Evolutionary conservation across 1,140 invertebrate genomes (phyloP).

Genomic region (Bombus breviceps): DNA sequence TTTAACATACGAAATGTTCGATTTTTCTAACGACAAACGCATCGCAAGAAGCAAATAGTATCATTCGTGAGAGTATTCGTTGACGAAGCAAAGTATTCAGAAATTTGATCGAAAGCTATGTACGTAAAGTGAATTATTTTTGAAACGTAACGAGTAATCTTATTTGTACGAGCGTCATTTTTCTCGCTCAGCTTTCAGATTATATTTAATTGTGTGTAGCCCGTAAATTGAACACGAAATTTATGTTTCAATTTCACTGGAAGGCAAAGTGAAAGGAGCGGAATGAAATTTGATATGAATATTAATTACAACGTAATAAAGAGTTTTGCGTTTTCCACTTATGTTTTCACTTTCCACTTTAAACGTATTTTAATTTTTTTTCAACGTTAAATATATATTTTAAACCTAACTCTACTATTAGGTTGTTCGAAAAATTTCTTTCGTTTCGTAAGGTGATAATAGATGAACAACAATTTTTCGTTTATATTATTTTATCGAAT

Average conservation of each 20-base stretch:
- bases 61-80: not conserved
- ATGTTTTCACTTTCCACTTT: not conserved
- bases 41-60: not conserved
- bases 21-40: no score
- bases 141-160: not conserved
- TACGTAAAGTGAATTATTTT: not conserved
- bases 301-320: not conserved
- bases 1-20: no score
- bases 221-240: not conserved
- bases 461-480: no score
- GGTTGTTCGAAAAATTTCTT: no score
- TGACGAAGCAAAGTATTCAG: not conserved
- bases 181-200: not conserved
- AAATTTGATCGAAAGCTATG: not conserved
- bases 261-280: not conserved
- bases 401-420: no score
- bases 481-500: no score
- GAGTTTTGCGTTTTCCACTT: not conserved
- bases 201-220: not conserved
- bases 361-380: not conserved
- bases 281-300: not conserved
- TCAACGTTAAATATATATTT: no score
- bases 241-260: not conserved
- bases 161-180: not conserved
- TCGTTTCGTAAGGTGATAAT: no score